A percentile compares a stretch with the other conserved stretches of the same genome.
Conservation (phyloP, 2,113 vertebrate species). For the Hyla sarda region DNA sequence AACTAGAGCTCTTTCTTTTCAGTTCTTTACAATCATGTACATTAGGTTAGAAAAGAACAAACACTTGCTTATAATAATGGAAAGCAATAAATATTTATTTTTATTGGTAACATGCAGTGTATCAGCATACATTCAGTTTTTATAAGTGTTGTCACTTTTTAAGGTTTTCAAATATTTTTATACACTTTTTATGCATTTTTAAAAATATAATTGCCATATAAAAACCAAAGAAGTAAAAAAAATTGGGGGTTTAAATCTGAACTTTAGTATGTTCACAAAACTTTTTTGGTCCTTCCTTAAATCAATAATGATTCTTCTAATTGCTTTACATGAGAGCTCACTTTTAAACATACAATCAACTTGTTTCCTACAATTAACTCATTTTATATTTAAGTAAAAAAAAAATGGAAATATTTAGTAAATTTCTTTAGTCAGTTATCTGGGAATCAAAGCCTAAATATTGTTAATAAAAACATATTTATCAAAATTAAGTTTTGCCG, state of each 20-base stretch:
- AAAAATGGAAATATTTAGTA: too few relatives aligned
- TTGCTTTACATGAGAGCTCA: neutral
- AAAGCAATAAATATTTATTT: constrained; percentile 7
- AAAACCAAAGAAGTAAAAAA: neutral
- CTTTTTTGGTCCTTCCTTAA: neutral
- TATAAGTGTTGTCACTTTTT: neutral
- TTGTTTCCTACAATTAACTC: neutral
- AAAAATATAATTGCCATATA: neutral
- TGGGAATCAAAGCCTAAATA: neutral
- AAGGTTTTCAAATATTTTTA: neutral
- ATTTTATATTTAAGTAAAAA: too few relatives aligned
- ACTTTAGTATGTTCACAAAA: neutral
- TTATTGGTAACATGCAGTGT: neutral
- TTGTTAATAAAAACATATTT: neutral
- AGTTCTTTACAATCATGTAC: constrained; percentile 18
- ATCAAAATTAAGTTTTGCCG: neutral
- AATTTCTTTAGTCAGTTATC: neutral
- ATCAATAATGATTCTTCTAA: neutral
- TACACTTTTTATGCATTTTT: neutral
- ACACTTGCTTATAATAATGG: constrained; percentile 26
- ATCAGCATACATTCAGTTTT: neutral
- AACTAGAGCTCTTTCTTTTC: constrained; percentile 21
- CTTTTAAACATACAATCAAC: neutral
- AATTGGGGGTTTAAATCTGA: neutral
- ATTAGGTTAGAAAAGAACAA: constrained; percentile 36